These are phyloP conservation scores for Aepyceros melampus DNA, from an alignment of 2,113 vertebrate species.

Conservation along the genomic window DNA sequence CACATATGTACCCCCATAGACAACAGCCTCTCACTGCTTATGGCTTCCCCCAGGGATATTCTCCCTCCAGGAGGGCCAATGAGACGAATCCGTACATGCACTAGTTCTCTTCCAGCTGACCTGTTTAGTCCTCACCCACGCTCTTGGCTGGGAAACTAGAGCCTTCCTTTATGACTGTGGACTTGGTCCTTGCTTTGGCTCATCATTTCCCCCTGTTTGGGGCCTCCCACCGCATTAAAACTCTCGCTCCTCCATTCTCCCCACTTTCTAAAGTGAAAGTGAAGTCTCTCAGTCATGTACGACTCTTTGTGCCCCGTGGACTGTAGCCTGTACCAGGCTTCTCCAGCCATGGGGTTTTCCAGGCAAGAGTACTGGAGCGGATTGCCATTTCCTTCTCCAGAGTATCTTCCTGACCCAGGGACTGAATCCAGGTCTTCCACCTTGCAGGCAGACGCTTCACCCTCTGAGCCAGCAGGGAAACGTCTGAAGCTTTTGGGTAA, in stretches of 20 bases:
- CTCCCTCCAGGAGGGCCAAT: background rate
- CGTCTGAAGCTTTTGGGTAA: background rate
- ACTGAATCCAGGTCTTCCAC: background rate
- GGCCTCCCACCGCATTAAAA: background rate
- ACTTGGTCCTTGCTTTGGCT: background rate
- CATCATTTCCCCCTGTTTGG: background rate
- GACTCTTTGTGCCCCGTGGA: background rate
- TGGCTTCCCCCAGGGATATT: background rate
- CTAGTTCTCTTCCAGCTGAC: background rate
- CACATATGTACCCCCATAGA: background rate
- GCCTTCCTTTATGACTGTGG: background rate
- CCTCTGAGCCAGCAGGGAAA: background rate
- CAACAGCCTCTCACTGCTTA: background rate
- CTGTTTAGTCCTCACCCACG: background rate
- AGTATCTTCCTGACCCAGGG: background rate
- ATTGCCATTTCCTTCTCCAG: background rate
- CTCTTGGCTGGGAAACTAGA: background rate
- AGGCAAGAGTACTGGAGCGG: background rate
- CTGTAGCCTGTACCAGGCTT: background rate
- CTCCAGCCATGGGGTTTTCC: background rate
- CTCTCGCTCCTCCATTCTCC: background rate
- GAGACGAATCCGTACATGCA: background rate
- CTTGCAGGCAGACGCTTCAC: background rate
- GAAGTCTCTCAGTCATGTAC: accelerated
- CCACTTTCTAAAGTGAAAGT: background rate